phyloP scores from a whole-genome alignment of 2,113 vertebrate species.

The Pelodiscus sinensis region DNA sequence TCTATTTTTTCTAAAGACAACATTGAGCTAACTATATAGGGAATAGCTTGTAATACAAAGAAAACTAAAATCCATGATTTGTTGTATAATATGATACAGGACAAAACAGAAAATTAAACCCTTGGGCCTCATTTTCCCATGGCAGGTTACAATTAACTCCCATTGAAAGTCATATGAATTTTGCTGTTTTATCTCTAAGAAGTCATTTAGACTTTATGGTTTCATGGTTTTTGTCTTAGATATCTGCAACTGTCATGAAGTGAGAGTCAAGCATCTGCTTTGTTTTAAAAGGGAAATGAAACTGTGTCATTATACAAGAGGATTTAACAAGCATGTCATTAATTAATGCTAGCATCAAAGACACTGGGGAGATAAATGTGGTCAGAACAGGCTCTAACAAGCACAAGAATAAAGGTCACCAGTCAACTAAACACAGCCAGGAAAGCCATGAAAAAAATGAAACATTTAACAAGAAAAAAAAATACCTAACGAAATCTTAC shows the following conservation, averaged over 20 bases:
- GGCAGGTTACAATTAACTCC: background rate
- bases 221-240: background rate
- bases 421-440: background rate
- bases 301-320: background rate
- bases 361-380: background rate
- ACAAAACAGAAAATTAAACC: background rate
- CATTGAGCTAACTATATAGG: background rate
- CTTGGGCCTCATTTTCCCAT: background rate
- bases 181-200: background rate
- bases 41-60: background rate
- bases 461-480: background rate
- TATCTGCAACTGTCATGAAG: background rate
- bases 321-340: background rate
- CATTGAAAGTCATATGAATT: background rate
- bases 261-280: background rate
- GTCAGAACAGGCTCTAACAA: background rate
- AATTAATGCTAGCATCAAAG: conserved; percentile 1
- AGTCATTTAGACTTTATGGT: background rate
- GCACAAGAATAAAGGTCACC: background rate
- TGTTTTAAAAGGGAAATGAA: conserved; percentile 25
- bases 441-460: background rate
- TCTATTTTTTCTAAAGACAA: background rate
- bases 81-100: background rate
- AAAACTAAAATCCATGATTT: background rate
- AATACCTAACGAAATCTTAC: background rate